A percentile compares a stretch with the other conserved stretches of the same genome.
Evolutionary conservation across 2,888 invertebrate genomes (phyloP).

Genomic region (Ethmia dodecea): DNA sequence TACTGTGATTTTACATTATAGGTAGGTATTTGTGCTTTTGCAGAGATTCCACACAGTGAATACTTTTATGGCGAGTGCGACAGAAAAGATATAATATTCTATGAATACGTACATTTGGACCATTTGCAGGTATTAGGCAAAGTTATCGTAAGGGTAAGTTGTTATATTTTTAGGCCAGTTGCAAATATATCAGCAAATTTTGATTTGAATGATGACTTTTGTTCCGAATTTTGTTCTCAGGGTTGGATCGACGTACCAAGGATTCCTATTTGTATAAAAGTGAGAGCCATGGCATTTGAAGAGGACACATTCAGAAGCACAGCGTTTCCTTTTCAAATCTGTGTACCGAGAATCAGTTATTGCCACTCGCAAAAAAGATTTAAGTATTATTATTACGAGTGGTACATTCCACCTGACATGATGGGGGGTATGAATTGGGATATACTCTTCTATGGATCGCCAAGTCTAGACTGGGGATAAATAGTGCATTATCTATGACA

Average conservation of each 20-base stretch:
- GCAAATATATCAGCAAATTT: no score
- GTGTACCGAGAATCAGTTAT: slow-evolving; percentile 44
- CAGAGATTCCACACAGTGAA: slow-evolving; percentile 39
- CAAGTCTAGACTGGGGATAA: slow-evolving; percentile 25
- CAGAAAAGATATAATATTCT: slow-evolving; percentile 22
- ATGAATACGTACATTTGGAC: slow-evolving; percentile 32
- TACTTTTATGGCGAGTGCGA: slow-evolving; percentile 42
- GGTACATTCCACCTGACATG: slow-evolving; percentile 21
- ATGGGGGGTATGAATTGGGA: slow-evolving; percentile 38
- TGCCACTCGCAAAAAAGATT: slow-evolving; percentile 32
- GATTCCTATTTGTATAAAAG: slow-evolving; percentile 48
- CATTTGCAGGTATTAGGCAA: slow-evolving; percentile 45
- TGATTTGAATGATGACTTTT: slow-evolving; percentile 1
- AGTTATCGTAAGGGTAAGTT: slow-evolving; percentile 45
- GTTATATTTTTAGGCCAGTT: no score
- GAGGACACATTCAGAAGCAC: slow-evolving; percentile 36
- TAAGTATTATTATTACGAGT: slow-evolving; percentile 14
- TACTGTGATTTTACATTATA: no score
- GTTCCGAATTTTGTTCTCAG: no score
- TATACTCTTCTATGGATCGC: slow-evolving; percentile 40
- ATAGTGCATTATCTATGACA: no score
- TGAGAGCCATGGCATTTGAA: slow-evolving; percentile 32
- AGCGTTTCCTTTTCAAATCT: slow-evolving; percentile 44
- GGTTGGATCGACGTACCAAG: slow-evolving; percentile 42
- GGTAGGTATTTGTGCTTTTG: slow-evolving; percentile 13